Evolutionary conservation across 2,888 invertebrate genomes (phyloP).

Genomic region (Scaptodrosophila latifasciaeformis): DNA sequence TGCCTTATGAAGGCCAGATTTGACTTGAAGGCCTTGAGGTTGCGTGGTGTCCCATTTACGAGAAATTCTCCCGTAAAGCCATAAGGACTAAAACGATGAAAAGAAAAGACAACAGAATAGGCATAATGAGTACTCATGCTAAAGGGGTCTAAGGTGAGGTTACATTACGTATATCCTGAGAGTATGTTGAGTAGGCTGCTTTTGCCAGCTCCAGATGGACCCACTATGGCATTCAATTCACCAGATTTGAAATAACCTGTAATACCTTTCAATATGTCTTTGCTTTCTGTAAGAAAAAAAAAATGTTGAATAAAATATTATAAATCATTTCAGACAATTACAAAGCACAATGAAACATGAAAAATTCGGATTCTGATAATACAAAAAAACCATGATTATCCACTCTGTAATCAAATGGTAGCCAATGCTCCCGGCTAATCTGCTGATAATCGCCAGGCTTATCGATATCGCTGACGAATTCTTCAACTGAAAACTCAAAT

Average conservation of each 20-base stretch:
- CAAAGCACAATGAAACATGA: too few species aligned
- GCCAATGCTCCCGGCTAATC: too few species aligned
- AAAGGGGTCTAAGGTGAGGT: neutral
- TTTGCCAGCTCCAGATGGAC: conserved; percentile 93
- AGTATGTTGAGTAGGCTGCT: conserved; percentile 91
- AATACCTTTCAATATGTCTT: conserved; percentile 79
- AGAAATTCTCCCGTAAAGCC: conserved; percentile 80
- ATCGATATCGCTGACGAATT: too few species aligned
- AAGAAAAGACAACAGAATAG: neutral
- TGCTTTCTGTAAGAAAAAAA: conserved; percentile 76
- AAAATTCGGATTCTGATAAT: too few species aligned
- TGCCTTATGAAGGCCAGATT: conserved; percentile 94
- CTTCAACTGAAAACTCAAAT: too few species aligned
- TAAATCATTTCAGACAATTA: too few species aligned
- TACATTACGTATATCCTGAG: conserved; percentile 88
- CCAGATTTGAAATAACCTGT: conserved; percentile 84
- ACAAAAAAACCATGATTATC: too few species aligned
- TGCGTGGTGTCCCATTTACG: conserved; percentile 83
- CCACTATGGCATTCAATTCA: conserved; percentile 89
- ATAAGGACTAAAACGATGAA: conserved; percentile 49
- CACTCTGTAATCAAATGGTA: too few species aligned
- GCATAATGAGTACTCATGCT: conserved; percentile 5
- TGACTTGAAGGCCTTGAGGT: conserved; percentile 82
- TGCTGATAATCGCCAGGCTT: too few species aligned
- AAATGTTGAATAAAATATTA: neutral